phyloP scores from a whole-genome alignment of 2,888 invertebrate genomes.

The Aleiodes testaceus region DNA sequence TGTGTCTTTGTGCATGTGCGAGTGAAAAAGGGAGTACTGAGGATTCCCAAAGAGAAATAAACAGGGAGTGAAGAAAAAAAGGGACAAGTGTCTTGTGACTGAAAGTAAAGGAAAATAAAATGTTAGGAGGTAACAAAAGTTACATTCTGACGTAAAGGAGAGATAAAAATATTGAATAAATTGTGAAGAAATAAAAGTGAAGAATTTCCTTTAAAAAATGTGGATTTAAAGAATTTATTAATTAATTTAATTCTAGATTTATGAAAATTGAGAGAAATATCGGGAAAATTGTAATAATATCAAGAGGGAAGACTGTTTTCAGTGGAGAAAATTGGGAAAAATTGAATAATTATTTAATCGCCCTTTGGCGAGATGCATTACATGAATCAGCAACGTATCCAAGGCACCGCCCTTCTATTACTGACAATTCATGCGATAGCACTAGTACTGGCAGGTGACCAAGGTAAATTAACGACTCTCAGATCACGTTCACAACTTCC shows the following conservation, averaged over 20 bases:
- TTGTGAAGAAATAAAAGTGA: too few relatives aligned
- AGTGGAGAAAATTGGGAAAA: conserved; percentile 23
- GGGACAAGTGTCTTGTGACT: conserved; percentile 4
- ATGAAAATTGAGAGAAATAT: too few relatives aligned
- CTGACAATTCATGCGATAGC: conserved; percentile 58
- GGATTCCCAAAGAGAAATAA: conserved; percentile 16
- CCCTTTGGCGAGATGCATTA: conserved; percentile 56
- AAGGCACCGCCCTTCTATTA: conserved; percentile 60
- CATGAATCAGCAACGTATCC: conserved; percentile 50
- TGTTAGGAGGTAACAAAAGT: neutral
- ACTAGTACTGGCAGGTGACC: conserved; percentile 61
- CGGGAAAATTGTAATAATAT: neutral
- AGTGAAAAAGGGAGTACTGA: conserved; percentile 11
- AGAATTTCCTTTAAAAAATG: too few relatives aligned
- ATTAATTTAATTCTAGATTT: too few relatives aligned
- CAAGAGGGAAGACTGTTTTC: too few relatives aligned
- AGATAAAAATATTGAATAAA: neutral
- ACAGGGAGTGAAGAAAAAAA: conserved; percentile 4
- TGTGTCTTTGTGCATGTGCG: too few relatives aligned
- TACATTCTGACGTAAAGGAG: neutral
- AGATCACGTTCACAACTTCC: conserved; percentile 4
- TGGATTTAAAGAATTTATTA: too few relatives aligned
- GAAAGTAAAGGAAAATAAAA: neutral
- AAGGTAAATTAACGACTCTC: conserved; percentile 56
- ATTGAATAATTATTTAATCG: conserved; percentile 4